Evolutionary conservation across 2,797 vertebrate genomes (phyloP).

Genomic region (Neoniphon sammara): DNA sequence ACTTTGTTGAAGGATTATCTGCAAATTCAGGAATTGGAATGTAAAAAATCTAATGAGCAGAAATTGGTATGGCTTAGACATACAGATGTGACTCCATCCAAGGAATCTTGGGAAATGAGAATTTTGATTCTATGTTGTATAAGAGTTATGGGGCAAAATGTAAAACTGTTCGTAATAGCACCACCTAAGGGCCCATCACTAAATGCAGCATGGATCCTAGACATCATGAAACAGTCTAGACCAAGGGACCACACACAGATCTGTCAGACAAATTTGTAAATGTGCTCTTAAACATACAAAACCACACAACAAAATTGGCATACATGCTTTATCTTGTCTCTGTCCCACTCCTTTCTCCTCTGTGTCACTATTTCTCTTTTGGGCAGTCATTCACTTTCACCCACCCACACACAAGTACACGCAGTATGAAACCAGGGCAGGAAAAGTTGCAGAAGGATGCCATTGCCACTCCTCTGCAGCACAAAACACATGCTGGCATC

Average conservation of each 20-base stretch:
- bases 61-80: too few relatives aligned
- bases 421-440: conserved; percentile 9
- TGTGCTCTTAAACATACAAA: conserved; percentile 20
- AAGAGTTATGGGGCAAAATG: too few relatives aligned
- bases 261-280: conserved; percentile 41
- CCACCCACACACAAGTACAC: conserved; percentile 12
- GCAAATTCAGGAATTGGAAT: too few relatives aligned
- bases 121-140: too few relatives aligned
- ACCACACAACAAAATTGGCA: conserved; percentile 30
- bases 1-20: too few relatives aligned
- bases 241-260: conserved; percentile 13
- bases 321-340: conserved; percentile 12
- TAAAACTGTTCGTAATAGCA: too few relatives aligned
- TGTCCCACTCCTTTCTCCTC: neutral
- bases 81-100: too few relatives aligned
- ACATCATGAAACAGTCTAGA: conserved; percentile 13
- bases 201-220: conserved; percentile 6
- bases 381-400: conserved; percentile 4
- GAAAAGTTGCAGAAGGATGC: conserved; percentile 22
- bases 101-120: too few relatives aligned
- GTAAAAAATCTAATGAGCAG: too few relatives aligned
- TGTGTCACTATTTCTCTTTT: conserved; percentile 25
- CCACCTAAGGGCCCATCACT: neutral
- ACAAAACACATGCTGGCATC: neutral
- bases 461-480: neutral